A percentile compares a stretch with the other conserved stretches of the same genome.
Evolutionary conservation across 2,888 invertebrate genomes (phyloP).

Genomic region (Tholera decimalis): DNA sequence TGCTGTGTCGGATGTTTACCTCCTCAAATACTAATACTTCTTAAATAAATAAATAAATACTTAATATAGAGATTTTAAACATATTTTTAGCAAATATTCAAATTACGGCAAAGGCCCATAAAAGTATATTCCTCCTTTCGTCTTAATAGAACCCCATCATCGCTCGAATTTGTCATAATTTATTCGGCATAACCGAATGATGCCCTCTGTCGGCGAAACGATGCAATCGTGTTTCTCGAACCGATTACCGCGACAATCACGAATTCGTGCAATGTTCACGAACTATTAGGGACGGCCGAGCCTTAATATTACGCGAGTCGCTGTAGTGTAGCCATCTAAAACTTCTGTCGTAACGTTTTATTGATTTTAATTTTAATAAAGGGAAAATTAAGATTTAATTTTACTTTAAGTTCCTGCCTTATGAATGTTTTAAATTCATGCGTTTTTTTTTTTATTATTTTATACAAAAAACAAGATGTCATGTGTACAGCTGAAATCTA

Average conservation of each 20-base stretch:
- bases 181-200: not conserved
- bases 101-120: not conserved
- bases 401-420: conserved; percentile 5
- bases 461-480: not conserved
- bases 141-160: not conserved
- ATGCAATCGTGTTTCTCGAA: no score
- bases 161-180: not conserved
- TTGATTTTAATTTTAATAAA: no score
- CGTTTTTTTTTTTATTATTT: conserved; percentile 13
- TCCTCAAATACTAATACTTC: no score
- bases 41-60: no score
- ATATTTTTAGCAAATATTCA: not conserved
- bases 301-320: not conserved
- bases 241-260: not conserved
- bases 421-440: not conserved
- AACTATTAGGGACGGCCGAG: not conserved
- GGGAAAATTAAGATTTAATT: no score
- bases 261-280: not conserved
- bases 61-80: no score
- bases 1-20: conserved; percentile 16
- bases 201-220: no score
- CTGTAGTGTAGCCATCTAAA: not conserved
- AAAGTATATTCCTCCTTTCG: not conserved
- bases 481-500: conserved; percentile 3
- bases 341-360: conserved; percentile 3